These are phyloP conservation scores for Zaprionus capensis DNA, from an alignment of 1,140 invertebrate genomes.

Conservation along the genomic window DNA sequence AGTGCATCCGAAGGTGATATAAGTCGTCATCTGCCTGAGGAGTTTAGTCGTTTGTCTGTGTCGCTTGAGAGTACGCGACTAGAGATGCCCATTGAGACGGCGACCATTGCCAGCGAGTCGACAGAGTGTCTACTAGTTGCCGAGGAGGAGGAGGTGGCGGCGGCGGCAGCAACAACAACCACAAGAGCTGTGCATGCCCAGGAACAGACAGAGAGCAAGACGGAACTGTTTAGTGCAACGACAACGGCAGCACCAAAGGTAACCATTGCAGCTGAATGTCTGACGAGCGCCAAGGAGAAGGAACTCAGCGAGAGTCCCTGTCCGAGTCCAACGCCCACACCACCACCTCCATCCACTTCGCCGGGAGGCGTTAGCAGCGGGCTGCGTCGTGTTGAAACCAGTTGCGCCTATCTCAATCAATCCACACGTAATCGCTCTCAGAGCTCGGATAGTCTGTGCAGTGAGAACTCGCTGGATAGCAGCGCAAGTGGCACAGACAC, in stretches of 20 bases:
- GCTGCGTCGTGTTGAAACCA: slow-evolving; percentile 74
- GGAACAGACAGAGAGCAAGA: not conserved
- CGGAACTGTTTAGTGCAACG: slow-evolving; percentile 16
- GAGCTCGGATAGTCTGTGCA: slow-evolving; percentile 82
- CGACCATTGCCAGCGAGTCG: slow-evolving; percentile 80
- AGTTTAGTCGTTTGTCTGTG: slow-evolving; percentile 75
- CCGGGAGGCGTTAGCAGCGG: slow-evolving; percentile 73
- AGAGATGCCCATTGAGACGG: slow-evolving; percentile 77
- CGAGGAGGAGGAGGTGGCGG: slow-evolving; percentile 51
- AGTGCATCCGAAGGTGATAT: slow-evolving; percentile 81
- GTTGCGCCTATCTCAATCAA: slow-evolving; percentile 74
- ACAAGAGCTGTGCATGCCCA: slow-evolving; percentile 2
- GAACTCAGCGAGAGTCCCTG: slow-evolving; percentile 50
- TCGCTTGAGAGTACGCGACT: slow-evolving; percentile 77
- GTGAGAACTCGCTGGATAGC: slow-evolving; percentile 81
- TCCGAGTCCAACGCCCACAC: slow-evolving; percentile 70
- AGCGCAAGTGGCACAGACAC: slow-evolving; percentile 56
- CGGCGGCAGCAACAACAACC: not conserved
- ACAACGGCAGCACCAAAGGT: slow-evolving; percentile 55
- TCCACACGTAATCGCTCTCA: slow-evolving; percentile 81
- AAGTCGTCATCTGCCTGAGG: slow-evolving; percentile 78
- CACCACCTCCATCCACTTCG: slow-evolving; percentile 77
- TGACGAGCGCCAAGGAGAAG: slow-evolving; percentile 49
- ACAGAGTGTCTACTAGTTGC: slow-evolving; percentile 71
- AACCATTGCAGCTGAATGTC: slow-evolving; percentile 69